Evolutionary conservation across 2,797 vertebrate genomes (phyloP), one percentile per base, ranked within the genome.

Genomic region (Anguilla marmorata): DNA sequence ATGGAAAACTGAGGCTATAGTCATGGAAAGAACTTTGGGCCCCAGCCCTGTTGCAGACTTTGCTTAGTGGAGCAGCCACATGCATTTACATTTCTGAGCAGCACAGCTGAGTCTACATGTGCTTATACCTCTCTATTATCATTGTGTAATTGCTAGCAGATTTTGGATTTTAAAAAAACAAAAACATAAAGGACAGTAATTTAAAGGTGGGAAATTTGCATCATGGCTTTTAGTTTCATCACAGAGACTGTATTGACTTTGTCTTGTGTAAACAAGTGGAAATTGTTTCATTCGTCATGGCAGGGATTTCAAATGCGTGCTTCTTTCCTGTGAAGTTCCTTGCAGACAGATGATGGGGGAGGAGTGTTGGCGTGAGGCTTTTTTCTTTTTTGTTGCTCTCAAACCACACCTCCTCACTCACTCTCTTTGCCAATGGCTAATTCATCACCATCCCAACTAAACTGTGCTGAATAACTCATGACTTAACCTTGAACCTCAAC

Each of bases 391-490:
- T 60, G 12, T 33, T 27, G 84, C 56, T n/a, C 52, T 30, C 50
- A 54, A 27, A 27, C 24, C 7, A 56, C 11, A 0, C 11, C 11
- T 14, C 12, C 66, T 12, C 27, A 0, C 66, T 27, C 66, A 27
- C 66, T 84, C 8, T 19, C 50, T 9, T n/a, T 84, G 45, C 82
- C 82, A 33, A 30, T 30, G 24, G 50, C 24, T 30, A 24, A 83
- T 48, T 83, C 41, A n/a, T 48, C 48, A 48, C 50, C n/a, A 11
- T 24, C 82, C n/a, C 50, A 5, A 2, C 16, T 27, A 24, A 84
- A 76, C 50, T 48, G 84, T 37, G n/a, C n/a, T 60, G 52, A 56
- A 58, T 85, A 69, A 72, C n/a, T 69, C 85, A 16, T 21, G 21
- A 21, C 27, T 76, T 8, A 33, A 54, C 41, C 66, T 21, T 30